phyloP scores from a whole-genome alignment of 2,888 invertebrate genomes.

The Pterostichus madidus region DNA sequence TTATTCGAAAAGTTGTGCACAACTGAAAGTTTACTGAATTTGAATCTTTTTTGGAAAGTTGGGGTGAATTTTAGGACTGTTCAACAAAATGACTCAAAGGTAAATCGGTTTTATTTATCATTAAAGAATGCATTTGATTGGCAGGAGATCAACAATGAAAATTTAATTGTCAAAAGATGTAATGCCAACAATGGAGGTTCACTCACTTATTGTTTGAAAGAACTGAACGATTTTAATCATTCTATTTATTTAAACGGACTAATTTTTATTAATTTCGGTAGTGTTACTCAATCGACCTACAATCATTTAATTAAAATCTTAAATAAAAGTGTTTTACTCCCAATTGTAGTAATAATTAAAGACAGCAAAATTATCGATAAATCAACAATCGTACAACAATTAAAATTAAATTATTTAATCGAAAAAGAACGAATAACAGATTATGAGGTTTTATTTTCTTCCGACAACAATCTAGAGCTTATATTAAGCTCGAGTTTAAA shows the following conservation, averaged over 20 bases:
- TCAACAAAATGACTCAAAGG: conserved; percentile 73
- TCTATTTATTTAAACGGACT: conserved; percentile 72
- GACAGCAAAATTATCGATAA: background rate
- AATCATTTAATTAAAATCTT: conserved; percentile 66
- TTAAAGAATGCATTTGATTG: conserved; percentile 69
- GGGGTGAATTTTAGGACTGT: conserved; percentile 80
- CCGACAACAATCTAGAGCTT: conserved; percentile 72
- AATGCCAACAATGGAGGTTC: conserved; percentile 69
- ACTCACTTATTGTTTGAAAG: conserved; percentile 74
- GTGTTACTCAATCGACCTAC: conserved; percentile 1
- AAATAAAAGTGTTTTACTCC: conserved; percentile 12
- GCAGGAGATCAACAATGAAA: conserved; percentile 72
- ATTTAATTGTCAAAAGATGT: background rate
- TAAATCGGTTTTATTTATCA: background rate
- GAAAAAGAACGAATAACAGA: conserved; percentile 77
- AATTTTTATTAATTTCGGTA: conserved; percentile 72
- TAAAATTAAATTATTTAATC: conserved; percentile 7
- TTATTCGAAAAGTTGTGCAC: conserved; percentile 71
- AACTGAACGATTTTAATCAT: conserved; percentile 70
- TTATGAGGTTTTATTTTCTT: conserved; percentile 75
- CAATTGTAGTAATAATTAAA: conserved; percentile 24
- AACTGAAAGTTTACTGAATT: conserved; percentile 71
- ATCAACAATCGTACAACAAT: background rate
- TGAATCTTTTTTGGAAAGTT: conserved; percentile 81
- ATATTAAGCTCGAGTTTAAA: conserved; percentile 70